phyloP scores from a whole-genome alignment of 92 coral and sea anemone species.

The Micromussa lordhowensis region DNA sequence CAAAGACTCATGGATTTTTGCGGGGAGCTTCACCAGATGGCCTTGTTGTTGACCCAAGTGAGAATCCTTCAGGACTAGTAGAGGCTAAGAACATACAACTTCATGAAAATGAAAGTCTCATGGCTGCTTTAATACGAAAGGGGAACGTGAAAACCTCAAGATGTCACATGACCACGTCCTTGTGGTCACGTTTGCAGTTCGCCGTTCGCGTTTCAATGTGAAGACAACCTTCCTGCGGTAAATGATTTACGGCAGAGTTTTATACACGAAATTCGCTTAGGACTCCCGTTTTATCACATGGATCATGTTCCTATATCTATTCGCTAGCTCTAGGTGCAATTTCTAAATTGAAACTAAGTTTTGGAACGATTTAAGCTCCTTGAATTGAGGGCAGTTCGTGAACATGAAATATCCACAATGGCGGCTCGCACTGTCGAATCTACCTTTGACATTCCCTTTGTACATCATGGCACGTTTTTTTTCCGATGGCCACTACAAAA shows the following conservation, averaged over 20 bases:
- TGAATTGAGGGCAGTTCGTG: constrained; percentile 30
- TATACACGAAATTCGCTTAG: constrained; percentile 28
- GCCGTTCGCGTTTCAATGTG: constrained; percentile 35
- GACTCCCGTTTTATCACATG: constrained; percentile 31
- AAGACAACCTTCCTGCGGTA: constrained; percentile 35
- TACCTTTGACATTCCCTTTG: constrained; percentile 3
- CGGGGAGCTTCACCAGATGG: too few relatives aligned
- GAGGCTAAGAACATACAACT: too few relatives aligned
- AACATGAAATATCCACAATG: constrained; percentile 21
- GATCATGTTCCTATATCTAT: constrained; percentile 31
- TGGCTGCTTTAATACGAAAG: too few relatives aligned
- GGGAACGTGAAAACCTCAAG: constrained; percentile 1
- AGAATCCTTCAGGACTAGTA: too few relatives aligned
- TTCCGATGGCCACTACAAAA: constrained; percentile 48
- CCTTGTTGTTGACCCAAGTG: too few relatives aligned
- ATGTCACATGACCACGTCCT: constrained; percentile 20
- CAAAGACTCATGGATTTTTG: too few relatives aligned
- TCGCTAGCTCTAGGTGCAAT: constrained; percentile 18
- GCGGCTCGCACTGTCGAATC: constrained; percentile 31
- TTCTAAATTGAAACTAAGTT: constrained; percentile 7
- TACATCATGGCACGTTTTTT: constrained; percentile 7
- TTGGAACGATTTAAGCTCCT: constrained; percentile 34
- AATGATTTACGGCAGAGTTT: constrained; percentile 41
- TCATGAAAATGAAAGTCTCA: too few relatives aligned
- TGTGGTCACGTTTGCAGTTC: constrained; percentile 27